These are phyloP conservation scores for Aegotheles bennettii DNA, from an alignment of 2,113 vertebrate species.

Conservation along the genomic window DNA sequence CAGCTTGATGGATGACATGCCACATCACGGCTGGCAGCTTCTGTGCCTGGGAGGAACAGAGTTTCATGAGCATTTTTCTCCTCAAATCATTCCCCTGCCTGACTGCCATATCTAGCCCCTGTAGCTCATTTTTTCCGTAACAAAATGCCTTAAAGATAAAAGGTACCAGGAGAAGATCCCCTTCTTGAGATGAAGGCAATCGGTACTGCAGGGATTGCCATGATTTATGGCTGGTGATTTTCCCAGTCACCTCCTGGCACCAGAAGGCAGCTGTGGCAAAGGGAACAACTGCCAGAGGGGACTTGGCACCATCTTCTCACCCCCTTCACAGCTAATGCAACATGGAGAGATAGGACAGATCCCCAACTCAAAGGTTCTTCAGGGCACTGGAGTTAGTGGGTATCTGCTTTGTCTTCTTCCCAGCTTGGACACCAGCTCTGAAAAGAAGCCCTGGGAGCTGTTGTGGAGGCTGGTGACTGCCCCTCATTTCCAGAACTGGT, in stretches of 20 bases:
- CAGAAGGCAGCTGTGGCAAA: background rate
- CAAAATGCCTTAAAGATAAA: background rate
- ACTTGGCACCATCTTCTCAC: background rate
- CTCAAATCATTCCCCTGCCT: slow-evolving; percentile 38
- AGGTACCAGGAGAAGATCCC: background rate
- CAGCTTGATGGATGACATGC: slow-evolving; percentile 44
- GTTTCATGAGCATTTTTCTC: slow-evolving; percentile 53
- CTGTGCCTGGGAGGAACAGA: slow-evolving; percentile 46
- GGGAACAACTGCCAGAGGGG: background rate
- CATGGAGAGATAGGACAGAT: background rate
- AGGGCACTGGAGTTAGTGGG: background rate
- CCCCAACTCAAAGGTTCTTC: background rate
- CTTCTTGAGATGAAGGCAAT: background rate
- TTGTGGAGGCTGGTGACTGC: background rate
- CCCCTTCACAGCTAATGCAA: background rate
- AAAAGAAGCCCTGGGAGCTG: background rate
- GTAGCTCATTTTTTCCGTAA: background rate
- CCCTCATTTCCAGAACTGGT: background rate
- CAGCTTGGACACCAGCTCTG: background rate
- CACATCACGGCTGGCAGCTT: slow-evolving; percentile 51
- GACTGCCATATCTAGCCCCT: background rate
- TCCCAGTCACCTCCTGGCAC: background rate
- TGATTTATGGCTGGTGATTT: background rate
- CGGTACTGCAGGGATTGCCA: background rate
- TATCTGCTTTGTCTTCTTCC: background rate